These are phyloP conservation scores for Dasysyrphus albostriatus DNA, from an alignment of 2,888 invertebrate genomes.

Conservation along the genomic window DNA sequence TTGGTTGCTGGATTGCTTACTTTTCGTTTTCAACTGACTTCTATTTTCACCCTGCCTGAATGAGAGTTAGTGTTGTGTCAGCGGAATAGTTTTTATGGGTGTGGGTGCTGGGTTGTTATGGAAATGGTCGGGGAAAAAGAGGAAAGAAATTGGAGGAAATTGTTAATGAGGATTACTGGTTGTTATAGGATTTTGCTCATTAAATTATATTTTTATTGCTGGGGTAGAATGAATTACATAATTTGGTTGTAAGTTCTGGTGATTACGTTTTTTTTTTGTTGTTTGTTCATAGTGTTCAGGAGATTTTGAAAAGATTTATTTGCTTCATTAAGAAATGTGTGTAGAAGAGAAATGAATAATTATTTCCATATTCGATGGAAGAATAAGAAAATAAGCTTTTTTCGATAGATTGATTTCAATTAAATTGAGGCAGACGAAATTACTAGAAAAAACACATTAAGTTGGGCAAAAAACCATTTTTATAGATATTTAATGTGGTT, in stretches of 20 bases:
- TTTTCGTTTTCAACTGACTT: conserved; percentile 22
- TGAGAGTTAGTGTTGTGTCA: conserved; percentile 44
- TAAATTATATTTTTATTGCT: conserved; percentile 51
- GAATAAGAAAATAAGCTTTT: neutral
- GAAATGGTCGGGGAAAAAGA: neutral
- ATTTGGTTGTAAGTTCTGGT: conserved; percentile 24
- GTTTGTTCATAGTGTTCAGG: neutral
- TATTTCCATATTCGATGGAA: neutral
- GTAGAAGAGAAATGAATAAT: conserved; percentile 9
- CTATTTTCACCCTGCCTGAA: neutral
- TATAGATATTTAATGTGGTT: too few species aligned
- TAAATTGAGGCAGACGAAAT: neutral
- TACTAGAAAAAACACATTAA: too few species aligned
- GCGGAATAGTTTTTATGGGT: conserved; percentile 57
- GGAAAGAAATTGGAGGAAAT: conserved; percentile 29
- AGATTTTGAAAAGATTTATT: conserved; percentile 6
- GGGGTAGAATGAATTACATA: conserved; percentile 17
- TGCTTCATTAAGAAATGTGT: conserved; percentile 10
- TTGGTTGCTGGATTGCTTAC: conserved; percentile 54
- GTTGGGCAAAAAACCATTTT: too few species aligned
- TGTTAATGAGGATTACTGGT: conserved; percentile 67
- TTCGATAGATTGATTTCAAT: neutral
- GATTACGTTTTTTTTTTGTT: conserved; percentile 17
- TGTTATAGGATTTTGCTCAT: conserved; percentile 64
- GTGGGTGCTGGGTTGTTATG: neutral